Evolutionary conservation across 1,140 invertebrate genomes (phyloP).

Genomic region (Popillia japonica): DNA sequence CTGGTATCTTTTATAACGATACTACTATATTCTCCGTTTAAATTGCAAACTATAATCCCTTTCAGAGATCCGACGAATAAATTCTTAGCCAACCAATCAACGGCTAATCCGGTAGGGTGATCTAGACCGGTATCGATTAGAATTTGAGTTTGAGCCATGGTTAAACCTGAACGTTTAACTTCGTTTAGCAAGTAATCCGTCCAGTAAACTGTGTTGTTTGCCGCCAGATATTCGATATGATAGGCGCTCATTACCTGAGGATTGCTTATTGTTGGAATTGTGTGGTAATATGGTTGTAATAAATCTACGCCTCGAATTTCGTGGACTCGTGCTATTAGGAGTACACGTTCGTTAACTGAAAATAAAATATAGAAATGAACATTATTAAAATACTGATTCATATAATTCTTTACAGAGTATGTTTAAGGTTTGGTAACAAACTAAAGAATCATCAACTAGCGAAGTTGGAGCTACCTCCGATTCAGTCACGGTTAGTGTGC

Average conservation of each 20-base stretch:
- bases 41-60: conserved; percentile 72
- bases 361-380: conserved; percentile 53
- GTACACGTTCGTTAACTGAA: conserved; percentile 77
- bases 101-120: conserved; percentile 68
- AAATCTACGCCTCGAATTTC: conserved; percentile 87
- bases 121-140: conserved; percentile 78
- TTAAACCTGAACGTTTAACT: conserved; percentile 74
- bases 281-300: conserved; percentile 75
- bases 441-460: too few relatives aligned
- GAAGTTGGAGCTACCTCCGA: too few relatives aligned
- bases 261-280: conserved; percentile 78
- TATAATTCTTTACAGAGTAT: neutral
- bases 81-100: conserved; percentile 81
- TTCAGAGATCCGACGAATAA: conserved; percentile 73
- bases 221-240: conserved; percentile 74
- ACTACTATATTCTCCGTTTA: conserved; percentile 76
- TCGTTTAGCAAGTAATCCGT: conserved; percentile 78
- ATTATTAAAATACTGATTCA: conserved; percentile 32
- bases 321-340: conserved; percentile 76
- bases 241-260: conserved; percentile 72
- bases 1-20: conserved; percentile 57
- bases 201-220: conserved; percentile 78
- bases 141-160: conserved; percentile 71
- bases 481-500: too few relatives aligned
- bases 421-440: too few relatives aligned